Percentiles rank a stretch among this genome's conserved stretches.
Evolutionary conservation across 2,888 invertebrate genomes (phyloP).

Genomic region (Dione vanillae): DNA sequence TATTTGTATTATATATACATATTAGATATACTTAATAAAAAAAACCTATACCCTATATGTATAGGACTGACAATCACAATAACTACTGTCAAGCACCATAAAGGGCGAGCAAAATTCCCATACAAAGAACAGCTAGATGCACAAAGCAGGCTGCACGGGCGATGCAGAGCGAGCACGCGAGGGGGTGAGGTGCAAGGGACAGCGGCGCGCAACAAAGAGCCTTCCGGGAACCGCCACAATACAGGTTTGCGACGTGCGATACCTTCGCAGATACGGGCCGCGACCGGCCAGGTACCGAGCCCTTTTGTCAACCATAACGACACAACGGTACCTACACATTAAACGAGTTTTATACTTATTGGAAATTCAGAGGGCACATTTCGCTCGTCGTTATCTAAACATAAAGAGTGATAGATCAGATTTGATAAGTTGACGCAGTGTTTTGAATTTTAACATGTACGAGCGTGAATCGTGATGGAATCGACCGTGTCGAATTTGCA

Average conservation of each 20-base stretch:
- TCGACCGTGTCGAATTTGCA: slow-evolving; percentile 26
- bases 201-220: slow-evolving; percentile 78
- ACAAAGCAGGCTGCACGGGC: slow-evolving; percentile 40
- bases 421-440: slow-evolving; percentile 33
- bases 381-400: slow-evolving; percentile 28
- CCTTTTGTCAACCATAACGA: slow-evolving; percentile 70
- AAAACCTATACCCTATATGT: not conserved
- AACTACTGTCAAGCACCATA: slow-evolving; percentile 17
- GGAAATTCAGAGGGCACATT: slow-evolving; percentile 41
- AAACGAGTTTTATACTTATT: slow-evolving; percentile 47
- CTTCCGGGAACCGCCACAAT: slow-evolving; percentile 83
- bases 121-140: slow-evolving; percentile 47
- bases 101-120: slow-evolving; percentile 55
- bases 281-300: slow-evolving; percentile 66
- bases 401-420: slow-evolving; percentile 38
- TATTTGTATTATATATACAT: not conserved
- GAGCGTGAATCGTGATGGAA: slow-evolving; percentile 31
- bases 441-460: slow-evolving; percentile 38
- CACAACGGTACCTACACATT: slow-evolving; percentile 59
- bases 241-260: slow-evolving; percentile 84
- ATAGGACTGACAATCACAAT: slow-evolving; percentile 24
- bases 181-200: slow-evolving; percentile 54
- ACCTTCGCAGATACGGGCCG: slow-evolving; percentile 80
- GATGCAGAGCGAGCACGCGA: slow-evolving; percentile 41
- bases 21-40: no score